Evolutionary conservation across 2,888 invertebrate genomes (phyloP), one percentile per base, ranked within the genome.

Genomic region (Neoaliturus tenellus): DNA sequence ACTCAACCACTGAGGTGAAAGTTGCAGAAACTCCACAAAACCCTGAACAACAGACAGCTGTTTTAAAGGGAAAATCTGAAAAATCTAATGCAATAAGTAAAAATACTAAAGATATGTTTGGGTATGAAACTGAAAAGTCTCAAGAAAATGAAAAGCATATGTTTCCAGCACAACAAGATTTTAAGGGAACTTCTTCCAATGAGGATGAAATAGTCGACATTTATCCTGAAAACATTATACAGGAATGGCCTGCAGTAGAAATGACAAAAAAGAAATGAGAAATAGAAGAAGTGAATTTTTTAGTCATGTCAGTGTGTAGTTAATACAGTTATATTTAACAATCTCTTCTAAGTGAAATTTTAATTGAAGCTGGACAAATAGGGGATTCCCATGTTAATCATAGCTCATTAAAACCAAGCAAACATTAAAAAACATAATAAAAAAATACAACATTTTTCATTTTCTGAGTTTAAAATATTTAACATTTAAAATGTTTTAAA

Each of bases 161-260:
- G 55, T 12, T 12, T n/a, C n/a, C n/a, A n/a, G n/a, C n/a, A n/a
- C 20, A 55, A 20, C 28, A 62, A 62, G 31, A 62, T 62, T n/a
- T 25, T 1, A 20, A 55, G 12, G 6, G 8, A 48, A 14, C 8
- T 17, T 4, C 51, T 51, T 10, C 51, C 10, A 20, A 51, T 6
- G 31, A 62, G 5, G 62, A 62, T 62, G 62, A 62, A 14, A 8
- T 62, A 28, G 14, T 58, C 25, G 62, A 62, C 31, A 62, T 62
- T 28, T 62, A 62, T 31, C 62, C 62, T 17, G 62, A 62, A 31
- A 62, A 62, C 4, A 62, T 62, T 14, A 12, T 62, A 1, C 62
- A 25, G 25, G 62, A 62, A 31, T 62, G 62, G 62, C 62, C 62
- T 62, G 62, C 28, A 28, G 62, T 62, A 20, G 28, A 62, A 62